These are phyloP conservation scores for Cryptophagus acutangulus DNA, from an alignment of 2,888 invertebrate genomes.

Conservation along the genomic window DNA sequence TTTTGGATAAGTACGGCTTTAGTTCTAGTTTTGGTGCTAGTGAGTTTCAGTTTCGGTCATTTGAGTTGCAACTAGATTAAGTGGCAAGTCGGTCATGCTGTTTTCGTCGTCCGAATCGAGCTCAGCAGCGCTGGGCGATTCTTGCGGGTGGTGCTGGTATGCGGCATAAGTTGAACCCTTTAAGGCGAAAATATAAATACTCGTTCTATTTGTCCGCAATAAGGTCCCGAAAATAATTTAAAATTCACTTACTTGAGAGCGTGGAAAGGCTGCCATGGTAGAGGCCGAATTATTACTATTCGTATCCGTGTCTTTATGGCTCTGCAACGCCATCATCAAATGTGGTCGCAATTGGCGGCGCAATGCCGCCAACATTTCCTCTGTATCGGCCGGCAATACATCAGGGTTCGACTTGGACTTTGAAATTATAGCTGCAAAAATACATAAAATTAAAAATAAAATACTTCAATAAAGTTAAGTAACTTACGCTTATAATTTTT, in stretches of 20 bases:
- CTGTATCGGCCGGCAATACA: constrained; percentile 37
- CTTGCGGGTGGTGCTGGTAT: constrained; percentile 38
- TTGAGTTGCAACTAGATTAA: constrained; percentile 67
- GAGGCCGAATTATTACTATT: constrained; percentile 18
- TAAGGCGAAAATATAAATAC: constrained; percentile 18
- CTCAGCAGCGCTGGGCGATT: constrained; percentile 33
- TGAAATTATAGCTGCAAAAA: too few relatives aligned
- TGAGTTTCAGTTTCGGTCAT: constrained; percentile 55
- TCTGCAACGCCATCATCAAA: constrained; percentile 60
- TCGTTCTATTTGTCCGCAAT: too few relatives aligned
- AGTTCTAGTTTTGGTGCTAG: constrained; percentile 43
- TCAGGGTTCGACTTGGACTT: background rate
- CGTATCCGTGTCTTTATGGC: too few relatives aligned
- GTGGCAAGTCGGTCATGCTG: constrained; percentile 58
- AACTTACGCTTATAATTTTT: too few relatives aligned
- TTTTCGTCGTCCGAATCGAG: constrained; percentile 44
- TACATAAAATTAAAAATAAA: too few relatives aligned
- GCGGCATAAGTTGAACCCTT: constrained; percentile 45
- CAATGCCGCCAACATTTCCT: constrained; percentile 65
- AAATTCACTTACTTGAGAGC: constrained; percentile 6
- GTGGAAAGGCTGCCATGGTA: too few relatives aligned
- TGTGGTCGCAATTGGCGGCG: constrained; percentile 68
- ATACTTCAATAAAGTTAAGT: too few relatives aligned
- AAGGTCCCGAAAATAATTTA: constrained; percentile 2
- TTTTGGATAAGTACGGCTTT: too few relatives aligned